Percentiles rank a stretch among this genome's conserved stretches.
phyloP scores from a whole-genome alignment of 2,113 vertebrate genomes.

The Rhadina sibilatrix region DNA sequence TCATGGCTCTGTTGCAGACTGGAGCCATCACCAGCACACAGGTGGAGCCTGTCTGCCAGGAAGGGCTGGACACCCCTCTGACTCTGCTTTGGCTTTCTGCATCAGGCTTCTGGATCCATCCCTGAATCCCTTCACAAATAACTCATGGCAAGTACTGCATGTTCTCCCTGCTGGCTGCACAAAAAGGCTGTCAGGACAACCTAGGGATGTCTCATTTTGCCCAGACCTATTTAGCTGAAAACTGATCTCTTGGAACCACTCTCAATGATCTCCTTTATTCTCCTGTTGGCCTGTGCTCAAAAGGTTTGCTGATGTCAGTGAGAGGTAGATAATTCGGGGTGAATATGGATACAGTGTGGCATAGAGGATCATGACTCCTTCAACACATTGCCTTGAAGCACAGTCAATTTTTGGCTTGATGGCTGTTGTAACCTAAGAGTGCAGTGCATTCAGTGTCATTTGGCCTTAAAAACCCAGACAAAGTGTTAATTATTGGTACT shows the following conservation, averaged over 20 bases:
- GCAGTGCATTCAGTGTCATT: neutral
- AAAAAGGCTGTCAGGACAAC: neutral
- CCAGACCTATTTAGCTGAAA: neutral
- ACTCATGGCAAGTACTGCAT: neutral
- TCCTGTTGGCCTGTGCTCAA: neutral
- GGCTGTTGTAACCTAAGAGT: neutral
- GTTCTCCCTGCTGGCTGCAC: neutral
- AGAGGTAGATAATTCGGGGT: neutral
- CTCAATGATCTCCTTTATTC: neutral
- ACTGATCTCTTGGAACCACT: neutral
- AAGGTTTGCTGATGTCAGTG: neutral
- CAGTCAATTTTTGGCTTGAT: neutral
- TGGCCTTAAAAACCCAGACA: neutral
- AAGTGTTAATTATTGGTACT: neutral
- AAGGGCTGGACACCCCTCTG: neutral
- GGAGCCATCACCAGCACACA: neutral
- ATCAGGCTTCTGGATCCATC: neutral
- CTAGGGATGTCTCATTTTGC: neutral
- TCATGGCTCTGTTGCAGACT: rapidly evolving
- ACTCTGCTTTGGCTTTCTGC: neutral
- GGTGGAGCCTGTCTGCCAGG: neutral
- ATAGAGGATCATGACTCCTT: neutral
- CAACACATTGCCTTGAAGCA: neutral
- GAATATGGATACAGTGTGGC: neutral
- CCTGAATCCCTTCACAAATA: neutral